Evolutionary conservation across 2,888 invertebrate species (phyloP).

Genomic region (Pterostichus niger): DNA sequence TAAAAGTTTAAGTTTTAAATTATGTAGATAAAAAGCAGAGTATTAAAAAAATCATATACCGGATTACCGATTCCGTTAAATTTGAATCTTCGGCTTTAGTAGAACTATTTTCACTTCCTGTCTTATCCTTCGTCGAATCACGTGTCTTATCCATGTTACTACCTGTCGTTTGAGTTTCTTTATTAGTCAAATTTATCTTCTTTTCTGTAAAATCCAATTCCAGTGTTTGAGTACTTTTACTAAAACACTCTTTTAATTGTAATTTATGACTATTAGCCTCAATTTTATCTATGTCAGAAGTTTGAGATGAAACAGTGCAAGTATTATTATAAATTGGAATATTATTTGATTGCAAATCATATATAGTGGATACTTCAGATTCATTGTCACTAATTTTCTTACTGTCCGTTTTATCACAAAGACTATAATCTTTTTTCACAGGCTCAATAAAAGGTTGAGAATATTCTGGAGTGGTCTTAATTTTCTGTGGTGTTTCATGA

Average conservation of each 20-base stretch:
- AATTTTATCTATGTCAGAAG: neutral
- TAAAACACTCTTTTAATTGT: slow-evolving; percentile 17
- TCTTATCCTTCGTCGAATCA: neutral
- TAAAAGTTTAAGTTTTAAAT: no score
- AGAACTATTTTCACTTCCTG: neutral
- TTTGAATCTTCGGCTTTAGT: neutral
- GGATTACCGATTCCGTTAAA: slow-evolving; percentile 46
- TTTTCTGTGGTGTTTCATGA: slow-evolving; percentile 6
- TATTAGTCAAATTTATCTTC: neutral
- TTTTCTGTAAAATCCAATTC: slow-evolving; percentile 21
- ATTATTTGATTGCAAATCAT: slow-evolving; percentile 13
- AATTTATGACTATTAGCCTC: neutral
- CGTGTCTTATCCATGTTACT: neutral
- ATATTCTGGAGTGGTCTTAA: neutral
- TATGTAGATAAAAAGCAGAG: neutral
- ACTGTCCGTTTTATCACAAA: neutral
- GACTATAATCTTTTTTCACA: neutral
- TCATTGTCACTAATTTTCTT: neutral
- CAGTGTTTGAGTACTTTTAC: slow-evolving; percentile 13
- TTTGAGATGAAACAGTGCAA: slow-evolving; percentile 24
- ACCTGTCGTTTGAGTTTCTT: slow-evolving; percentile 1
- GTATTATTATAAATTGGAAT: neutral
- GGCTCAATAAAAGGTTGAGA: neutral
- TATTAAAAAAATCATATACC: slow-evolving; percentile 37
- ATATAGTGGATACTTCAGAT: slow-evolving; percentile 4